These are phyloP conservation scores for Symphodus melops DNA, from an alignment of 2,113 vertebrate species.

Conservation along the genomic window DNA sequence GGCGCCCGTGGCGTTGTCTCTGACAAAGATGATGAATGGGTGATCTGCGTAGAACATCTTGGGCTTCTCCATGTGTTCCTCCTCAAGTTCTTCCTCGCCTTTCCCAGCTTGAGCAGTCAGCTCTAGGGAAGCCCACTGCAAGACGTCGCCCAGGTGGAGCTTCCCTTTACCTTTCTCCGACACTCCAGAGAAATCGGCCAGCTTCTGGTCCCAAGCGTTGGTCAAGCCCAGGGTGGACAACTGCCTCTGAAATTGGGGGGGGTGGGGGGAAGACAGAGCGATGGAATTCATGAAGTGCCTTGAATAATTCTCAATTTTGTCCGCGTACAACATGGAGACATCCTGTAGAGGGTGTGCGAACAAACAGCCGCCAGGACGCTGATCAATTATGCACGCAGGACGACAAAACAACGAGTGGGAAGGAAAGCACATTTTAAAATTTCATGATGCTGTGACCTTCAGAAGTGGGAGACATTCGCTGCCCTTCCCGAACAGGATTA, in stretches of 20 bases:
- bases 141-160: conserved; percentile 65
- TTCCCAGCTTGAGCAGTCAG: conserved; percentile 56
- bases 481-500: conserved; percentile 20
- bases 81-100: conserved; percentile 24
- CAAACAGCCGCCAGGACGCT: conserved; percentile 39
- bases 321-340: conserved; percentile 1
- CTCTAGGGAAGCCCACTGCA: conserved; percentile 78
- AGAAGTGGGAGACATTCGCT: conserved; percentile 21
- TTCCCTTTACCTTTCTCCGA: conserved; percentile 46
- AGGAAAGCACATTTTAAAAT: conserved; percentile 58
- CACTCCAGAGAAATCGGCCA: conserved; percentile 70
- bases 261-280: conserved; percentile 18
- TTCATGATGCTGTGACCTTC: conserved; percentile 66
- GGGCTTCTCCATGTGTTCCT: conserved; percentile 61
- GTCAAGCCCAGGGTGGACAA: conserved; percentile 71
- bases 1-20: conserved; percentile 64
- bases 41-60: conserved; percentile 77
- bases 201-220: conserved; percentile 67
- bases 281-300: background rate
- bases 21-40: conserved; percentile 72
- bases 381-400: conserved; percentile 67
- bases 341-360: conserved; percentile 8
- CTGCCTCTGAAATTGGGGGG: conserved; percentile 57
- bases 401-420: conserved; percentile 48
- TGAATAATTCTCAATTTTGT: conserved; percentile 12